phyloP scores from a whole-genome alignment of 2,888 invertebrate genomes.

The Byasa hedistus region DNA sequence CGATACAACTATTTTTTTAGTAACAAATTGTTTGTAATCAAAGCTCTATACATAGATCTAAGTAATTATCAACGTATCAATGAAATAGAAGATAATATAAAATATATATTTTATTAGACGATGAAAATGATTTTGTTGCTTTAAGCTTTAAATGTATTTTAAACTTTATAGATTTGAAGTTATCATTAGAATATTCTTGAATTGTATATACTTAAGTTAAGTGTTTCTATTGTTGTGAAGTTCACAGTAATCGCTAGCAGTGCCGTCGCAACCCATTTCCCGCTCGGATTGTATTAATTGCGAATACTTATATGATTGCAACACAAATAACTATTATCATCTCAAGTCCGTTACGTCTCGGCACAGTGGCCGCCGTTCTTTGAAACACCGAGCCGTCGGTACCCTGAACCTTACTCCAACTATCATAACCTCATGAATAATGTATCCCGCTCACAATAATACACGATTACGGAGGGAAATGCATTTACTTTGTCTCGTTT shows the following conservation, averaged over 20 bases:
- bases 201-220: no score
- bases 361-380: conserved; percentile 40
- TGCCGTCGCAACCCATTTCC: not conserved
- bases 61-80: no score
- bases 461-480: conserved; percentile 54
- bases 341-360: conserved; percentile 43
- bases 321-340: conserved; percentile 44
- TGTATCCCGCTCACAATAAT: conserved; percentile 74
- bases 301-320: conserved; percentile 54
- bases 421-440: conserved; percentile 54
- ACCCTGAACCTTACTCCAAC: conserved; percentile 68
- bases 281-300: conserved; percentile 30
- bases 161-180: no score
- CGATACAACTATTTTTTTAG: no score
- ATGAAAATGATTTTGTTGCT: no score
- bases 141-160: no score
- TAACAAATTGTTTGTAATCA: no score
- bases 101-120: no score
- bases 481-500: conserved; percentile 57
- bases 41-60: no score
- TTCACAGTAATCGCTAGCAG: not conserved
- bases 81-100: no score
- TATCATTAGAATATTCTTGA: no score
- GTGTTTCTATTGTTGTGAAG: no score
- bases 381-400: conserved; percentile 44